Base-by-base conservation (phyloP, 2,888 invertebrate species). In the Ornithoptera alexandrae region DNA sequence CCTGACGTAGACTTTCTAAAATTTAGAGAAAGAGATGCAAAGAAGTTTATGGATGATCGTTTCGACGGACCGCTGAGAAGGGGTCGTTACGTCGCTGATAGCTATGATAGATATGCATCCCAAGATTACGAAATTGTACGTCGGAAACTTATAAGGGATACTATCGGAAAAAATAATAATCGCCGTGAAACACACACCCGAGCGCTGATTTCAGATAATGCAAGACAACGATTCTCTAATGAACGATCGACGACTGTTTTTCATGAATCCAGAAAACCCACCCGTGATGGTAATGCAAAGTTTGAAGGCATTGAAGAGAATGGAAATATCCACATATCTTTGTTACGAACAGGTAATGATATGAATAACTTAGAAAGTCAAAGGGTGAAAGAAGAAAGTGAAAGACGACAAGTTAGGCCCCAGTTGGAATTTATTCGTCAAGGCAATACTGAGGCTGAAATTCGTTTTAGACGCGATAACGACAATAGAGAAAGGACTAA, bases 11-110 rank as follows among this genome's bases (percentile, higher is more conserved):
- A 30, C 0, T 24, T 12, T 17, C 20, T 24, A 20, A 50, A 60
- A 6, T 30, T 59, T 22, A 2, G 18, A 57, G 69, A 60, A 67
- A 63, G 67, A 56, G 15, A 67, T 39, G 24, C 59, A 8, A 7
- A 62, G 24, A 24, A 58, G 7, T 22, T 8, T 50, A 7, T n/a
- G 22, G 39, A 53, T 57, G 57, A 67, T 18, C 67, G 53, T 53
- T 42, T 20, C n/a, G 46, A 17, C n/a, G 60, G 24, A 22, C 50
- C 46, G 4, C 42, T 17, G 1, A 53, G 56, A n/a, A 56, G 30
- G 7, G n/a, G 42, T 59, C n/a, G 12, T 20, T 39, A 36, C n/a
- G 8, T 15, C 7, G 56, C 12, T 7, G 20, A n/a, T 15, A 22
- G 15, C 1, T 61, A 61, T 42, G 39, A 61, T 46, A 50, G 46